Evolutionary conservation across 2,888 invertebrate genomes (phyloP).

Genomic region (Pandemis cinnamomeana): DNA sequence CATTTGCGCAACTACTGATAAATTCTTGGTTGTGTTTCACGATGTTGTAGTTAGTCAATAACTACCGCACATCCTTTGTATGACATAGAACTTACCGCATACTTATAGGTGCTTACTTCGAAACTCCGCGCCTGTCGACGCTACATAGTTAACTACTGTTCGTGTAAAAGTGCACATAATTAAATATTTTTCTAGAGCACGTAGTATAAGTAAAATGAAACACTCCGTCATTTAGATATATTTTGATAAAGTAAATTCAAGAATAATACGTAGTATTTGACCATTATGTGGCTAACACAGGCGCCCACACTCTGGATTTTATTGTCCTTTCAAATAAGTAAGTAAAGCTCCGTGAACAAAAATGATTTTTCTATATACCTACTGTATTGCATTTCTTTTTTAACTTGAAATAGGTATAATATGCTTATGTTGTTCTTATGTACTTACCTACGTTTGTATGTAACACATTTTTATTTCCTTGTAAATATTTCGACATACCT

Average conservation of each 20-base stretch:
- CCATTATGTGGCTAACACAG: conserved; percentile 32
- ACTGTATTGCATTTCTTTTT: conserved; percentile 70
- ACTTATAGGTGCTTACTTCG: conserved; percentile 9
- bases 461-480: conserved; percentile 72
- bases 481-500: conserved; percentile 76
- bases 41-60: conserved; percentile 44
- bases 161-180: conserved; percentile 31
- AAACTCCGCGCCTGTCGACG: conserved; percentile 29
- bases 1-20: conserved; percentile 38
- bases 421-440: conserved; percentile 71
- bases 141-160: conserved; percentile 16
- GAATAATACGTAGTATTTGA: neutral
- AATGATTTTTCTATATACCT: conserved; percentile 31
- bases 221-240: conserved; percentile 36
- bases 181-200: conserved; percentile 39
- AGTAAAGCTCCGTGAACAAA: conserved; percentile 39
- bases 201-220: conserved; percentile 27
- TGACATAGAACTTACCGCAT: conserved; percentile 13
- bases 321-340: neutral
- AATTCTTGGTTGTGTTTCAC: conserved; percentile 53
- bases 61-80: conserved; percentile 13
- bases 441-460: conserved; percentile 50
- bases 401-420: conserved; percentile 66
- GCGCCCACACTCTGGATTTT: conserved; percentile 10
- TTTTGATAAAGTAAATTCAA: conserved; percentile 5